Base-by-base conservation (phyloP, 2,888 invertebrate genomes). In the Tenthredo livida region DNA sequence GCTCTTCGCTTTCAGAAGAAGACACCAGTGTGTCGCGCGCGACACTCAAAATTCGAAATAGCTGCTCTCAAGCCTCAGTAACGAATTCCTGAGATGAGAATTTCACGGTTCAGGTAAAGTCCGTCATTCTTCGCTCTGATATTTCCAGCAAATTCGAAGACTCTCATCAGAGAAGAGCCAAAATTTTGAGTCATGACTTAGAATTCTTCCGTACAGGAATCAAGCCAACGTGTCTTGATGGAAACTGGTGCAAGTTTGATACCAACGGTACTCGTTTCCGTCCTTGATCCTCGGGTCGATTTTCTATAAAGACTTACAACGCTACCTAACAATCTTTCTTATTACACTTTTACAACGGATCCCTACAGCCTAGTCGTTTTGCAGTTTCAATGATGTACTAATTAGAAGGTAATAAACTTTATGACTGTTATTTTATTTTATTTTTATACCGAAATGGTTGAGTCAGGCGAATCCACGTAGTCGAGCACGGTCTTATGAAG, bases 401-500 rank as follows among this genome's bases (percentile, higher is more conserved):
- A 86, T 86, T 67, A 84, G 85, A 85, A 78, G 82, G 85, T 70
- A 77, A 83, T 85, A 85, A 85, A 86, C 85, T 89, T 89, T 88
- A 87, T 77, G 86, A 54, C 84, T 33, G 65, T 61, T 54, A n/a
- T 54, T n/a, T 54, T 3, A 4, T 54, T 54, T 54, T 65, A 43
- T 54, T 54, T 54, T 65, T 65, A 25, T 84, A 84, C 86, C 86
- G 86, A 86, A 82, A 84, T 58, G 86, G n/a, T 86, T 72, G 86
- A 84, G 87, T 87, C 85, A 75, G 85, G 87, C 88, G 86, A 88
- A 89, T 86, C 84, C 86, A 78, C 84, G 85, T 85, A 85, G 84
- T 85, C 85, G 86, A 85, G 86, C 86, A 21, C 12, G 25, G 67
- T 37, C 77, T 61, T 73, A 37, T 37, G 78, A 78, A 84, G 47